A percentile compares a stretch with the other conserved stretches of the same genome.
Conservation (phyloP, 2,888 invertebrate genomes). For the Chrysodeixis includens region DNA sequence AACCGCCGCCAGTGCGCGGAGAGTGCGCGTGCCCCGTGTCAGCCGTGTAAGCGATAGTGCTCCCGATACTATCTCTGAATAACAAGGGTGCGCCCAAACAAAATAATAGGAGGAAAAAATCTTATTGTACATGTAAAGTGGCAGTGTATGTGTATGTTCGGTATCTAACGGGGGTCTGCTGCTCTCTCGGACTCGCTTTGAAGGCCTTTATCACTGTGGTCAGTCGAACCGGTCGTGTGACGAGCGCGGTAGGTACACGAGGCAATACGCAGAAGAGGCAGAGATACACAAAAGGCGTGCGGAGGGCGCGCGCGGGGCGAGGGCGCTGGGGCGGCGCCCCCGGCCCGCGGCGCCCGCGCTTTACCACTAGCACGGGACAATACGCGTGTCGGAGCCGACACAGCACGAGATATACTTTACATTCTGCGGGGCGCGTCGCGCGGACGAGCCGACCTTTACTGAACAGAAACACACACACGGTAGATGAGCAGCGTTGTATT, state of each 20-base stretch:
- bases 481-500: conserved; percentile 89
- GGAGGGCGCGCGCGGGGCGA: conserved; percentile 79
- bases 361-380: conserved; percentile 84
- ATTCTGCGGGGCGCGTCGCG: conserved; percentile 85
- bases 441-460: conserved; percentile 87
- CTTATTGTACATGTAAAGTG: conserved; percentile 84
- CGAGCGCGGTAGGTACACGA: conserved; percentile 79
- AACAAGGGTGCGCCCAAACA: conserved; percentile 81
- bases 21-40: conserved; percentile 84
- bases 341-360: conserved; percentile 80
- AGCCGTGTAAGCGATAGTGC: conserved; percentile 86
- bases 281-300: conserved; percentile 83
- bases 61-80: conserved; percentile 78
- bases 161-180: conserved; percentile 89
- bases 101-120: conserved; percentile 74
- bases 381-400: conserved; percentile 79
- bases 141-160: conserved; percentile 86
- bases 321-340: conserved; percentile 73
- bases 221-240: conserved; percentile 73
- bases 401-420: conserved; percentile 84
- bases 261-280: conserved; percentile 85
- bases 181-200: conserved; percentile 90
- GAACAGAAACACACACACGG: conserved; percentile 89
- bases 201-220: conserved; percentile 89
- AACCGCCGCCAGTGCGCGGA: conserved; percentile 88